These are phyloP conservation scores for Burhinus oedicnemus DNA, from an alignment of 2,113 vertebrate species.

Conservation along the genomic window DNA sequence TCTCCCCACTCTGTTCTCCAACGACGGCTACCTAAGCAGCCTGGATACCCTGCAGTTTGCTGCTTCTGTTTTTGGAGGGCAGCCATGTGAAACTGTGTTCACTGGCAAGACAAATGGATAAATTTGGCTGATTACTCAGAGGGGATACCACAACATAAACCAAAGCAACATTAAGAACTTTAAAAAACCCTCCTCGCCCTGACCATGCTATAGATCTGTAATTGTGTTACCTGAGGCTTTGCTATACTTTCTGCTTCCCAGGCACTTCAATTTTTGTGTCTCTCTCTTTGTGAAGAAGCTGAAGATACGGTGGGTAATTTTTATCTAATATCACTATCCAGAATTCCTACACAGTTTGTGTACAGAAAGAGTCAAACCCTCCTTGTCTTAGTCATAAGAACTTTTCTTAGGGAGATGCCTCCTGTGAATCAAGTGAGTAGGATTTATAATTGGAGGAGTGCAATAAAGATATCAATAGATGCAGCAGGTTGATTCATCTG, in stretches of 20 bases:
- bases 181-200: neutral
- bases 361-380: slow-evolving; percentile 6
- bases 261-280: neutral
- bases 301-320: neutral
- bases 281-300: neutral
- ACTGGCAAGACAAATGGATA: slow-evolving; percentile 47
- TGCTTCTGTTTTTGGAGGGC: slow-evolving; percentile 43
- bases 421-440: slow-evolving; percentile 26
- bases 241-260: neutral
- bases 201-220: neutral
- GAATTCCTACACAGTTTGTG: neutral
- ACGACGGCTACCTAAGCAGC: neutral
- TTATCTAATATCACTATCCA: neutral
- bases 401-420: slow-evolving; percentile 10
- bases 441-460: slow-evolving; percentile 42
- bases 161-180: slow-evolving; percentile 47
- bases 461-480: slow-evolving; percentile 50
- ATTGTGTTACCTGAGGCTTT: neutral
- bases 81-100: slow-evolving; percentile 35
- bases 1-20: slow-evolving; percentile 1
- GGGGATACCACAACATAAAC: slow-evolving; percentile 29
- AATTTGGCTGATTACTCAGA: slow-evolving; percentile 28
- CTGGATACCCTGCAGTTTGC: neutral
- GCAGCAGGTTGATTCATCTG: slow-evolving; percentile 50
- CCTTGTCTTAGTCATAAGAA: neutral